These are phyloP conservation scores for Callaeas wilsoni DNA, from an alignment of 2,113 vertebrate genomes.

Conservation along the genomic window DNA sequence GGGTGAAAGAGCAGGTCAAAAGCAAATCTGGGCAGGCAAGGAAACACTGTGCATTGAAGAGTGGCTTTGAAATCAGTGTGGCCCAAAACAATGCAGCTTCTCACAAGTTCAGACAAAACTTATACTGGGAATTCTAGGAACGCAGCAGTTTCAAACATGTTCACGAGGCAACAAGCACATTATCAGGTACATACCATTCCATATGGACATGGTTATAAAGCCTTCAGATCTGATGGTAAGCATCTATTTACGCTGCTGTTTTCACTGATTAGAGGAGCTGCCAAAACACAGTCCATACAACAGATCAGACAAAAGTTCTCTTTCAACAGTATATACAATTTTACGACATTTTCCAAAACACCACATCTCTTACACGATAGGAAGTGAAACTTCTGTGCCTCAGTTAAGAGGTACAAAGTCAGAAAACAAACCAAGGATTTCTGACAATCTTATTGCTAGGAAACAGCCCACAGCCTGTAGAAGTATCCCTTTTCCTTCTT, in stretches of 20 bases:
- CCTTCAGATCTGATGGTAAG: neutral
- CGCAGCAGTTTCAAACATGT: neutral
- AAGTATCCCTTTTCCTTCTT: neutral
- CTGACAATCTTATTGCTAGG: neutral
- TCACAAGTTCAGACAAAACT: neutral
- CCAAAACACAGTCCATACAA: neutral
- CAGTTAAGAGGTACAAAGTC: neutral
- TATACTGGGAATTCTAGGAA: neutral
- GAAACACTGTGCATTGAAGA: neutral
- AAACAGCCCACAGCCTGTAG: neutral
- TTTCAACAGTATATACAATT: neutral
- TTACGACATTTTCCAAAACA: neutral
- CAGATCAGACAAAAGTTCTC: neutral
- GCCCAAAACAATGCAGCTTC: neutral
- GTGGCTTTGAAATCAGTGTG: neutral
- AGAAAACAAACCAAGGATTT: neutral
- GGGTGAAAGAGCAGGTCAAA: neutral
- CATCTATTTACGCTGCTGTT: neutral
- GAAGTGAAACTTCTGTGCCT: neutral
- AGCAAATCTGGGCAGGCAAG: neutral
- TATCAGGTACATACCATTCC: neutral
- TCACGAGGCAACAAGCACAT: neutral
- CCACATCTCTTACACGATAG: neutral
- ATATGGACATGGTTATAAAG: neutral
- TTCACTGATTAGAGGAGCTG: neutral